Evolutionary conservation across 2,797 vertebrate genomes (phyloP).

Genomic region (Sciurus vulgaris): DNA sequence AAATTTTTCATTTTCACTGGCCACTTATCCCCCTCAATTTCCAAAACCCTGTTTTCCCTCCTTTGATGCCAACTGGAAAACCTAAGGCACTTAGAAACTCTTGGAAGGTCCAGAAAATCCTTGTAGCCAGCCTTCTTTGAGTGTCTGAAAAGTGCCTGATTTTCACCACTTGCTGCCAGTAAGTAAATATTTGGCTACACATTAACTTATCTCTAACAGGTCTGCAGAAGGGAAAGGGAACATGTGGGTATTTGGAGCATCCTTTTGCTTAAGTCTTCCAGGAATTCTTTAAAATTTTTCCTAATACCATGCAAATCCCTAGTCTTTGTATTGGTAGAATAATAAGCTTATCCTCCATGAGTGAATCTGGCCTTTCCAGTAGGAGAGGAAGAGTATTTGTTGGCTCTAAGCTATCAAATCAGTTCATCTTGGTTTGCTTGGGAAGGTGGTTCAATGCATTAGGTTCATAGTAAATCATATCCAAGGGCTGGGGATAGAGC

Average conservation of each 20-base stretch:
- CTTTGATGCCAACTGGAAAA: constrained; percentile 49
- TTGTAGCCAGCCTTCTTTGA: constrained; percentile 12
- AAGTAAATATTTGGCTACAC: constrained; percentile 8
- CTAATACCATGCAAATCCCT: constrained; percentile 65
- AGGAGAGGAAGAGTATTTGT: constrained; percentile 6
- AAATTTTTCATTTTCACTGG: constrained; percentile 44
- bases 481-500: too few relatives aligned
- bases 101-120: constrained; percentile 42
- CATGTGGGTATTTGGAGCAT: background rate
- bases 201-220: constrained; percentile 39
- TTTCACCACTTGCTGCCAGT: background rate
- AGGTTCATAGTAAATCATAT: background rate
- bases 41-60: constrained; percentile 44
- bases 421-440: constrained; percentile 64
- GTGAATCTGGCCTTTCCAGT: constrained; percentile 65
- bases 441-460: background rate
- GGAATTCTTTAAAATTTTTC: constrained; percentile 60
- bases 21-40: constrained; percentile 30
- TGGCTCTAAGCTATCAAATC: constrained; percentile 65
- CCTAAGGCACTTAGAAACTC: constrained; percentile 35
- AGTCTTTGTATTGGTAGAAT: constrained; percentile 11
- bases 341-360: constrained; percentile 49
- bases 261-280: constrained; percentile 57
- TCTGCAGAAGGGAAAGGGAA: constrained; percentile 24
- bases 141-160: background rate